These are phyloP conservation scores for Pseudochirops corinnae DNA, from an alignment of 2,797 vertebrate species.

Conservation along the genomic window DNA sequence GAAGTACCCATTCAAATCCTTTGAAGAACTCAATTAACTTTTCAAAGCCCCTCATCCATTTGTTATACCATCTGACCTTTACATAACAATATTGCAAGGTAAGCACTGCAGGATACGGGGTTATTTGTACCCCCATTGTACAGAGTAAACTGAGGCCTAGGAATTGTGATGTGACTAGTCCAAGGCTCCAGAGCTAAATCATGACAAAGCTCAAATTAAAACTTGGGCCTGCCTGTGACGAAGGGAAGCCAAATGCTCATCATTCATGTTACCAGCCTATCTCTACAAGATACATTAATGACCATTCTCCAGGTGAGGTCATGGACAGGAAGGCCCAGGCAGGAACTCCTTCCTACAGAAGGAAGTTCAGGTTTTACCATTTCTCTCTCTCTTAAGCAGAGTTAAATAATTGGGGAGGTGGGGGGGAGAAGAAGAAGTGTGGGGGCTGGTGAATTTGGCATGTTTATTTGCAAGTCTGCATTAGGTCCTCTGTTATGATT, in stretches of 20 bases:
- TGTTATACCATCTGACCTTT: not conserved
- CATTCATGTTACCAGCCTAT: not conserved
- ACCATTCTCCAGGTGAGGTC: not conserved
- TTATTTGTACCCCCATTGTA: rapidly evolving
- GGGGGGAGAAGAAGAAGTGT: too few relatives aligned
- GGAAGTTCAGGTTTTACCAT: not conserved
- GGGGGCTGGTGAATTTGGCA: not conserved
- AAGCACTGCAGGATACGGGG: not conserved
- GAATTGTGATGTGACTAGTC: not conserved
- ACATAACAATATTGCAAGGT: not conserved
- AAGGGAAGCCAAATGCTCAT: not conserved
- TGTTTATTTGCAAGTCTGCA: not conserved
- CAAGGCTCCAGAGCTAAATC: not conserved
- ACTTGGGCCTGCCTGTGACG: not conserved
- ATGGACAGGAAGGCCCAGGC: not conserved
- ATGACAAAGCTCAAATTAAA: not conserved
- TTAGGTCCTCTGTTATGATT: not conserved
- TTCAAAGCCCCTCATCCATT: not conserved
- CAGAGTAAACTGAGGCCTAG: too few relatives aligned
- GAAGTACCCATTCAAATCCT: not conserved
- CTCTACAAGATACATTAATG: not conserved
- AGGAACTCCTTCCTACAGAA: not conserved
- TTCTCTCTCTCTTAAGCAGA: not conserved
- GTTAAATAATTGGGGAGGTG: not conserved
- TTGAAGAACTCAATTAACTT: not conserved